Percentiles rank a stretch among this genome's conserved stretches.
These are phyloP conservation scores for Portevinia maculata DNA, from an alignment of 2,888 invertebrate genomes.

Conservation along the genomic window DNA sequence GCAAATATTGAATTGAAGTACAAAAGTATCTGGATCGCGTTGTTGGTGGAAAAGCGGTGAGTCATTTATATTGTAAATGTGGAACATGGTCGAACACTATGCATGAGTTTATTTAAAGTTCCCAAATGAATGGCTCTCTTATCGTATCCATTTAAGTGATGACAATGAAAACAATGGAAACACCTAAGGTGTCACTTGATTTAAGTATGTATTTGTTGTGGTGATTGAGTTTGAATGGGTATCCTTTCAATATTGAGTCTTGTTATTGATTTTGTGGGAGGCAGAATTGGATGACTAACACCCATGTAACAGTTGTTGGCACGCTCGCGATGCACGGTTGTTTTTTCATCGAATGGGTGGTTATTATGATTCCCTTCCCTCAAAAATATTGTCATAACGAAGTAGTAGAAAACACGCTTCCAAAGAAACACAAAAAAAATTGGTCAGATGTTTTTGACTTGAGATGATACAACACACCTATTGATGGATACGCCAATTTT, in stretches of 20 bases:
- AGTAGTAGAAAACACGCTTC: too few species aligned
- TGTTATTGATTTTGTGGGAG: background rate
- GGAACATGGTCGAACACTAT: conserved; percentile 1
- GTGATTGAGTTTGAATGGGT: background rate
- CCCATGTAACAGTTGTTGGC: too few species aligned
- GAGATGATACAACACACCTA: too few species aligned
- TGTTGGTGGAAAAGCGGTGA: background rate
- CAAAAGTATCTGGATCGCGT: background rate
- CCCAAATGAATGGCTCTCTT: background rate
- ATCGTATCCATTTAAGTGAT: conserved; percentile 1
- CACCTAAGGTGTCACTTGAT: conserved; percentile 1
- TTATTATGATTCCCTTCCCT: too few species aligned
- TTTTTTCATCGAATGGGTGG: too few species aligned
- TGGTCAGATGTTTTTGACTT: too few species aligned
- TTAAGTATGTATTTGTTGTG: background rate
- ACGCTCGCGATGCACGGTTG: too few species aligned
- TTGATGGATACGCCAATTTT: too few species aligned
- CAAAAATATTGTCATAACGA: too few species aligned
- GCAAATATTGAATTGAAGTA: conserved; percentile 16
- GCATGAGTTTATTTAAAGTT: conserved; percentile 25
- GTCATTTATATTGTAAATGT: conserved; percentile 2
- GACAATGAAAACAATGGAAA: background rate
- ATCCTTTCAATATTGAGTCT: background rate
- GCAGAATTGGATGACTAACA: too few species aligned
- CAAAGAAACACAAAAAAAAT: too few species aligned